Evolutionary conservation across 2,888 invertebrate genomes (phyloP).

Genomic region (Athrips mouffetella): DNA sequence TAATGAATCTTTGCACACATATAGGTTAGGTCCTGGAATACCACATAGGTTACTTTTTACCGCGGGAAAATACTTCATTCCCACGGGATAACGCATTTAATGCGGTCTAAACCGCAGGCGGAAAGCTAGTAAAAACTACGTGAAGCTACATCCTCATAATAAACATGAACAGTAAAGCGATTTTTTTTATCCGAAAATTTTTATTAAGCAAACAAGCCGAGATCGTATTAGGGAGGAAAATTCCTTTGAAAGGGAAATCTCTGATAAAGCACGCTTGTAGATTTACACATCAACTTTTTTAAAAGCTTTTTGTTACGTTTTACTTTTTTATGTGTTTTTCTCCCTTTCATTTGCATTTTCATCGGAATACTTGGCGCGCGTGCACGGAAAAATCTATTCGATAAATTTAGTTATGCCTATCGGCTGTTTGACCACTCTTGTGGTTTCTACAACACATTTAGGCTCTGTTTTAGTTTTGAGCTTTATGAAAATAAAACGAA

Average conservation of each 20-base stretch:
- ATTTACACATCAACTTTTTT: slow-evolving; percentile 15
- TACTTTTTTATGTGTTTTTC: slow-evolving; percentile 6
- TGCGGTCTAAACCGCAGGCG: no score
- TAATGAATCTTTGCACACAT: no score
- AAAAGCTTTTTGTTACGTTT: slow-evolving; percentile 7
- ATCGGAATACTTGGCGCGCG: neutral
- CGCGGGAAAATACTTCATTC: no score
- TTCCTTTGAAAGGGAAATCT: slow-evolving; percentile 17
- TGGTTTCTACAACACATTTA: no score
- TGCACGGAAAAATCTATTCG: neutral
- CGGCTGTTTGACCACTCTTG: neutral
- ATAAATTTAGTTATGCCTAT: neutral
- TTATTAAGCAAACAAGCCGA: slow-evolving; percentile 23
- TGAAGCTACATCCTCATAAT: no score
- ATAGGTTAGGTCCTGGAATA: no score
- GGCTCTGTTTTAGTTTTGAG: no score
- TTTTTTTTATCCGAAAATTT: slow-evolving; percentile 8
- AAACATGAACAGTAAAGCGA: no score
- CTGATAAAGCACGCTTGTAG: slow-evolving; percentile 26
- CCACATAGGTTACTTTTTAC: no score
- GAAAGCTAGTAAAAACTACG: no score
- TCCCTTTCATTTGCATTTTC: slow-evolving; percentile 12
- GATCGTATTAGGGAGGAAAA: slow-evolving; percentile 22
- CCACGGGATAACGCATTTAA: no score
- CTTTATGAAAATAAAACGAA: no score